Base-by-base conservation (phyloP, 1,140 invertebrate species). In the Leptinotarsa lineolata region DNA sequence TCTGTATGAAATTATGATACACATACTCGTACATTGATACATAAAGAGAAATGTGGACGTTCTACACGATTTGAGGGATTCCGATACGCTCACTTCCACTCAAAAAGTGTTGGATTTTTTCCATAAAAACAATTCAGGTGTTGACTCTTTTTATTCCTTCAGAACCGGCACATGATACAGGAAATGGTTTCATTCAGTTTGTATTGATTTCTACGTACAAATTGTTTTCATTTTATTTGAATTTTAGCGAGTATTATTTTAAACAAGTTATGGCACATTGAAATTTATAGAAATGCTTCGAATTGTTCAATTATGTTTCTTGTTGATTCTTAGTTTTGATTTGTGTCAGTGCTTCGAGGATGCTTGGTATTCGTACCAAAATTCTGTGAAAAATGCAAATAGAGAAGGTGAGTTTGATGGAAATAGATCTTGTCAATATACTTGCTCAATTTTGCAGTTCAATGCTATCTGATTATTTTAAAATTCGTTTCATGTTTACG, bases 291-390 rank as follows among this genome's bases (percentile, higher is more conserved):
- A 68, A 68, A 68, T 68, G 66, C 45, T 68, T 46, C 66, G 46
- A 68, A 68, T 68, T 20, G 39, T 68, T 68, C 18, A 12, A 16
- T 6, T 68, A 3, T 68, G 66, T 39, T 45, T 68, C 18, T 68
- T 68, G 18, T 18, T 68, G 5, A 68, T 20, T 68, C 46, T 45
- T 13, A n/a, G 30, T 13, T 74, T 74, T 72, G 63, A 72, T 30
- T 18, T 69, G 24, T 70, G 71, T 73, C 39, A 64, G 45, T 72
- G 48, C 70, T 68, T 73, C 45, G 73, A 78, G n/a, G 63, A 75
- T 45, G 71, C 72, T 13, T 78, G 77, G 77, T 66, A 72, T 60
- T 64, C 68, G 61, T 76, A 74, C 69, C 74, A 74, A 69, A 72
- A 66, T 22, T 54, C 60, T 61, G 65, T 74, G 39, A 75, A 46